phyloP scores from a whole-genome alignment of 2,888 invertebrate species.

The Acleris holmiana region DNA sequence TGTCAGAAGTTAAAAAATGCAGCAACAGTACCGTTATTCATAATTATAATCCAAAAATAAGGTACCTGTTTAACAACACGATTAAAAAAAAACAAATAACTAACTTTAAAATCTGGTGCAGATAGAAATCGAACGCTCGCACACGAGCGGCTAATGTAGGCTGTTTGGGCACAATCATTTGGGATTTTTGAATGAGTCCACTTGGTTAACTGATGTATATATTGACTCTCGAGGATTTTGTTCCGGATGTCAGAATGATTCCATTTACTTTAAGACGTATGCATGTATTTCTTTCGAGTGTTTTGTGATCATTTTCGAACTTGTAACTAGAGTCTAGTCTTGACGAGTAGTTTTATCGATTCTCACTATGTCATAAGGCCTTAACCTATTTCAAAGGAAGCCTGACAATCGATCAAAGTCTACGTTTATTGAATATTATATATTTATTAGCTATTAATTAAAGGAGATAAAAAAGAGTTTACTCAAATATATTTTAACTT shows the following conservation, averaged over 20 bases:
- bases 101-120: too few relatives aligned
- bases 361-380: slow-evolving; percentile 77
- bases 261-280: slow-evolving; percentile 83
- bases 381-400: slow-evolving; percentile 63
- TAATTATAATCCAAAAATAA: too few relatives aligned
- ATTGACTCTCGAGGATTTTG: slow-evolving; percentile 63
- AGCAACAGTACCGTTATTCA: too few relatives aligned
- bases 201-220: slow-evolving; percentile 64
- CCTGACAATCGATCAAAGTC: slow-evolving; percentile 59
- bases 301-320: slow-evolving; percentile 79
- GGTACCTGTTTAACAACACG: too few relatives aligned
- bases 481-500: too few relatives aligned
- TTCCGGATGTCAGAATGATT: slow-evolving; percentile 78
- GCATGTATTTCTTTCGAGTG: slow-evolving; percentile 82
- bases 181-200: slow-evolving; percentile 18
- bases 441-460: slow-evolving; percentile 40
- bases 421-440: slow-evolving; percentile 40
- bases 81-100: too few relatives aligned
- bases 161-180: neutral
- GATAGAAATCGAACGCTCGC: neutral
- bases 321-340: slow-evolving; percentile 79
- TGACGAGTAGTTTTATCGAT: slow-evolving; percentile 73
- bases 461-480: slow-evolving; percentile 28
- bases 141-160: neutral
- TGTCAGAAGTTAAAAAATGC: too few relatives aligned